Conservation (phyloP, 2,797 vertebrate species). For the Coluber constrictor region DNA sequence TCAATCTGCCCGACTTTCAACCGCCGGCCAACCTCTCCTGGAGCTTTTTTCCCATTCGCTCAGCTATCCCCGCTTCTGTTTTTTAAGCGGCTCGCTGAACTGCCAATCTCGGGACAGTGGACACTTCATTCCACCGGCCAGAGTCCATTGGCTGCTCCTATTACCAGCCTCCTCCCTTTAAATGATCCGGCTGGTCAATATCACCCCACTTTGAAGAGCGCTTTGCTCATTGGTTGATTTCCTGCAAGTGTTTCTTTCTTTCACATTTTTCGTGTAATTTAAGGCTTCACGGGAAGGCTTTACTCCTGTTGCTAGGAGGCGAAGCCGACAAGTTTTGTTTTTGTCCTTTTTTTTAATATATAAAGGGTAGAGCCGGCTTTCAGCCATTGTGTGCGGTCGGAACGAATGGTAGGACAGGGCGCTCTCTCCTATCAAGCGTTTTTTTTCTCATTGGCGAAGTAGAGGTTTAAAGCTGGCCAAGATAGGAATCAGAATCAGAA, state of each 20-base stretch:
- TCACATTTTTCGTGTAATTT: not conserved
- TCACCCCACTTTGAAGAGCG: slow-evolving; percentile 43
- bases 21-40: not conserved
- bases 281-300: not conserved
- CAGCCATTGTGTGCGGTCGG: too few relatives aligned
- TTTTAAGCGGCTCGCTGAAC: not conserved
- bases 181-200: slow-evolving; percentile 28
- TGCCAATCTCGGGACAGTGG: rapidly evolving
- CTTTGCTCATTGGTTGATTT: slow-evolving; percentile 44
- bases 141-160: rapidly evolving
- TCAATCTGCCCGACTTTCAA: slow-evolving; percentile 34
- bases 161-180: rapidly evolving
- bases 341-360: not conserved
- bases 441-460: not conserved
- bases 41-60: not conserved
- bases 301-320: not conserved
- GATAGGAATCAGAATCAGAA: not conserved
- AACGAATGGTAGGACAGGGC: too few relatives aligned
- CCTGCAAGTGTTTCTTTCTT: not conserved
- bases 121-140: not conserved
- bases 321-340: not conserved
- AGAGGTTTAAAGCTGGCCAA: not conserved
- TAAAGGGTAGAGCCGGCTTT: not conserved
- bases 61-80: not conserved
- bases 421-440: not conserved